These are phyloP conservation scores for Dicrurus megarhynchus DNA, from an alignment of 2,113 vertebrate species.

Conservation along the genomic window DNA sequence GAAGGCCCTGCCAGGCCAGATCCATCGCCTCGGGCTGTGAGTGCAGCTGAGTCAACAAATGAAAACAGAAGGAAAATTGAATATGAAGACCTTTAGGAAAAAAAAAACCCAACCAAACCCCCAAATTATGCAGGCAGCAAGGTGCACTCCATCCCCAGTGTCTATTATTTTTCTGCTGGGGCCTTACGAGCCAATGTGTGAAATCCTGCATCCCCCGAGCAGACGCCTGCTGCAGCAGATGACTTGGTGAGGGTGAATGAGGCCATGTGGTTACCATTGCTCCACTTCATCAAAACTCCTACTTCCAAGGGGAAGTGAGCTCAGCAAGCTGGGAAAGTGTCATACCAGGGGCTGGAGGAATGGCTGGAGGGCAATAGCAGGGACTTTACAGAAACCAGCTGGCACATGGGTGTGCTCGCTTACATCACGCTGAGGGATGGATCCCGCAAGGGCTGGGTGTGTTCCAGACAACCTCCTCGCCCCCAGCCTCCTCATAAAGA, in stretches of 20 bases:
- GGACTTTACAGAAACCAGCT: conserved; percentile 60
- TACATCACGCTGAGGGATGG: conserved; percentile 35
- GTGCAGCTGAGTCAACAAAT: conserved; percentile 57
- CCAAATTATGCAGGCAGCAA: neutral
- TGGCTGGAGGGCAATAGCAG: neutral
- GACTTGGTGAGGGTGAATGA: neutral
- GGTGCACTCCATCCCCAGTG: neutral
- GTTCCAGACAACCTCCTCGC: conserved; percentile 48
- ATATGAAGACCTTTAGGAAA: neutral
- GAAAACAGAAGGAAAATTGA: conserved; percentile 22
- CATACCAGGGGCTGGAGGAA: neutral
- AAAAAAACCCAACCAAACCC: neutral
- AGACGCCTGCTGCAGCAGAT: neutral
- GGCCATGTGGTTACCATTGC: conserved; percentile 30
- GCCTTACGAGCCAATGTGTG: neutral
- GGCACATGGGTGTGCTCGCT: conserved; percentile 56
- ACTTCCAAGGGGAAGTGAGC: conserved; percentile 13
- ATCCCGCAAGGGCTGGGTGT: conserved; percentile 31
- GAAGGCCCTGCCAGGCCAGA: neutral
- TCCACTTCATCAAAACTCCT: conserved; percentile 12
- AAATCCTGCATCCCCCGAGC: neutral
- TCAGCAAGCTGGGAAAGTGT: neutral
- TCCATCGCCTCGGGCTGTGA: neutral
- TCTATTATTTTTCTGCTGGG: neutral
- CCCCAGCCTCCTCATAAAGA: neutral